Evolutionary conservation across 2,797 vertebrate species (phyloP).

Genomic region (Selene dorsalis): DNA sequence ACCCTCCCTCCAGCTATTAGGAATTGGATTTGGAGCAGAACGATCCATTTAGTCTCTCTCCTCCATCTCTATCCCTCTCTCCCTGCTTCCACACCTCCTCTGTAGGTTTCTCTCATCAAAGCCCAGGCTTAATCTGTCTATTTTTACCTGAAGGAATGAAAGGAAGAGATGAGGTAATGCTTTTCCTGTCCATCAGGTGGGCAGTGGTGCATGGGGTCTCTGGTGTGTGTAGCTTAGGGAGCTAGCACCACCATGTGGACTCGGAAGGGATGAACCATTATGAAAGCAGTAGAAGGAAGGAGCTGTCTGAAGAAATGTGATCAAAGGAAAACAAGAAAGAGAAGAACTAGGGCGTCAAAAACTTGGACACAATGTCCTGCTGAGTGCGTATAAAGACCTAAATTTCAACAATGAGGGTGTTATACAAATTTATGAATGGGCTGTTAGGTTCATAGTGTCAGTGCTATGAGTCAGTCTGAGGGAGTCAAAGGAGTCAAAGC

Average conservation of each 20-base stretch:
- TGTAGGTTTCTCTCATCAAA: conserved; percentile 81
- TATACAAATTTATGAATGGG: neutral
- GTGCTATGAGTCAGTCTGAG: neutral
- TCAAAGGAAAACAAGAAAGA: conserved; percentile 8
- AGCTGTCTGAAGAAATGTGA: neutral
- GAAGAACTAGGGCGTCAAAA: neutral
- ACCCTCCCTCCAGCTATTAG: conserved; percentile 81
- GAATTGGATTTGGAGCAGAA: conserved; percentile 86
- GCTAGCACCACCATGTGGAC: conserved; percentile 78
- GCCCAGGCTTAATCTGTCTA: conserved; percentile 82
- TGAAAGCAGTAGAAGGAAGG: neutral
- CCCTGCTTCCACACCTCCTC: conserved; percentile 78
- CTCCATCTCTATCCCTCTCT: conserved; percentile 74
- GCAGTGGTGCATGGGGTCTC: conserved; percentile 69
- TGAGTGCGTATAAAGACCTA: neutral
- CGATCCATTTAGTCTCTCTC: conserved; percentile 83
- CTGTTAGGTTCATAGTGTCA: neutral
- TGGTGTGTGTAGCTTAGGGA: conserved; percentile 36
- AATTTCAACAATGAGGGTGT: neutral
- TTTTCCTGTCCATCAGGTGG: conserved; percentile 82
- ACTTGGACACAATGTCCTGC: neutral
- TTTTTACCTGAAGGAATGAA: conserved; percentile 85
- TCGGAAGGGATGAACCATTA: neutral
- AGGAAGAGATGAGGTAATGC: conserved; percentile 83
- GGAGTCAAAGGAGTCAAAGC: neutral